These are phyloP conservation scores for Synchiropus splendidus DNA, from an alignment of 2,113 vertebrate genomes.

Conservation along the genomic window DNA sequence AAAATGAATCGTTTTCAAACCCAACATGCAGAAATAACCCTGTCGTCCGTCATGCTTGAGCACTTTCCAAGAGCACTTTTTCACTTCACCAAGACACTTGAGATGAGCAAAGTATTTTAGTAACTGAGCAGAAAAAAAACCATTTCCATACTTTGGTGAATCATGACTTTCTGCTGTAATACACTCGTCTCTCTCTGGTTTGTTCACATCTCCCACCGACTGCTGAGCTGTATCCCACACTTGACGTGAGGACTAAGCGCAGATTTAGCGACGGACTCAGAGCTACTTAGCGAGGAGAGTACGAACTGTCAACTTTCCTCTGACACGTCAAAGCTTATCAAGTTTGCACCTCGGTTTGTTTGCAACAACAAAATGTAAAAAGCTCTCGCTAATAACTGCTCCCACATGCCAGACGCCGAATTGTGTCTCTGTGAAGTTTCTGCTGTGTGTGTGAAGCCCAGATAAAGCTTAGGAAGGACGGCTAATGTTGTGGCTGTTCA, in stretches of 20 bases:
- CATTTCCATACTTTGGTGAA: constrained; percentile 6
- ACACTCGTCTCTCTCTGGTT: constrained; percentile 1
- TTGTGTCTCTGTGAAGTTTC: constrained; percentile 9
- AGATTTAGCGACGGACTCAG: constrained; percentile 36
- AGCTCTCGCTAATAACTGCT: constrained; percentile 27
- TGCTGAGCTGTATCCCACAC: constrained; percentile 17
- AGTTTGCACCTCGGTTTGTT: constrained; percentile 24
- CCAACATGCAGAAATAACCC: too few relatives aligned
- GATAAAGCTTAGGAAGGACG: constrained; percentile 13
- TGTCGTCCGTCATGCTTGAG: neutral
- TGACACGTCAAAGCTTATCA: constrained; percentile 26
- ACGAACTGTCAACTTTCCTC: constrained; percentile 36
- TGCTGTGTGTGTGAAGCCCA: constrained; percentile 4
- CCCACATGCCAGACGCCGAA: constrained; percentile 11
- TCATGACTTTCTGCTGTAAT: constrained; percentile 4
- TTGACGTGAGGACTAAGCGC: constrained; percentile 36
- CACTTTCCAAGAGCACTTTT: constrained; percentile 1
- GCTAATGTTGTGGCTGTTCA: constrained; percentile 20
- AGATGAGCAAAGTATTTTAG: too few relatives aligned
- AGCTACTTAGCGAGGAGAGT: constrained; percentile 36
- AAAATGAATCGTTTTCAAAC: neutral
- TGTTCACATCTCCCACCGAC: neutral
- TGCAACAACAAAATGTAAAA: constrained; percentile 27
- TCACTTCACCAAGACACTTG: constrained; percentile 1
- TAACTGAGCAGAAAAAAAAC: too few relatives aligned